These are phyloP conservation scores for Macrosoma leucophasiata DNA, from an alignment of 2,888 invertebrate species.

Conservation along the genomic window DNA sequence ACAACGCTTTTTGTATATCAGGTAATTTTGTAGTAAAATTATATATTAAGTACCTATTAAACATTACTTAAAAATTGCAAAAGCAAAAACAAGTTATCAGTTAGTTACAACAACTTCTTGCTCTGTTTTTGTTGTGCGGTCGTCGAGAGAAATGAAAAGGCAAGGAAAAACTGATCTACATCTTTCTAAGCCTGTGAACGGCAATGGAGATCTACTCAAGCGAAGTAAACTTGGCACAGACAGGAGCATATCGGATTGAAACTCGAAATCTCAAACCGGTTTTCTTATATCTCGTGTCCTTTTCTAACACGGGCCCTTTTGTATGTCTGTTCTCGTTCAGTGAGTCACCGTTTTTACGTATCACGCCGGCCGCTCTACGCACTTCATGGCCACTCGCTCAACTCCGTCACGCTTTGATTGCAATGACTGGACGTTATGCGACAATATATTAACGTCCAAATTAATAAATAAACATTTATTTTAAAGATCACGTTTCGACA, in stretches of 20 bases:
- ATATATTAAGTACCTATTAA: too few species aligned
- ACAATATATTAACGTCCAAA: slow-evolving; percentile 65
- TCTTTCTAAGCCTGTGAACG: slow-evolving; percentile 48
- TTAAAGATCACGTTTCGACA: slow-evolving; percentile 29
- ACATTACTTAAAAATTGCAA: too few species aligned
- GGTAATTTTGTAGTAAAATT: too few species aligned
- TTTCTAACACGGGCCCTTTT: slow-evolving; percentile 39
- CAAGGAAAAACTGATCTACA: slow-evolving; percentile 44
- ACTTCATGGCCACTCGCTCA: slow-evolving; percentile 73
- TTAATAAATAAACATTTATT: slow-evolving; percentile 55
- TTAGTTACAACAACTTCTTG: too few species aligned
- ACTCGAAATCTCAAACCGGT: slow-evolving; percentile 74
- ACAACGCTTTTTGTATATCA: too few species aligned
- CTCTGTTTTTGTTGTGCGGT: too few species aligned
- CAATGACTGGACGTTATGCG: slow-evolving; percentile 62
- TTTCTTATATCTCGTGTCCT: slow-evolving; percentile 53
- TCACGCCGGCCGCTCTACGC: slow-evolving; percentile 56
- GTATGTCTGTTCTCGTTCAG: slow-evolving; percentile 56
- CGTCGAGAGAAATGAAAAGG: slow-evolving; percentile 31
- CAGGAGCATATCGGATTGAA: slow-evolving; percentile 73
- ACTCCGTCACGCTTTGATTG: slow-evolving; percentile 69
- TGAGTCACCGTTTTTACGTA: slow-evolving; percentile 73
- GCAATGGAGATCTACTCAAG: slow-evolving; percentile 50
- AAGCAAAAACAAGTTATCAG: too few species aligned
- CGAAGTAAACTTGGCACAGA: slow-evolving; percentile 62